These are phyloP conservation scores for Vanessa cardui DNA, from an alignment of 2,888 invertebrate species.

Conservation along the genomic window DNA sequence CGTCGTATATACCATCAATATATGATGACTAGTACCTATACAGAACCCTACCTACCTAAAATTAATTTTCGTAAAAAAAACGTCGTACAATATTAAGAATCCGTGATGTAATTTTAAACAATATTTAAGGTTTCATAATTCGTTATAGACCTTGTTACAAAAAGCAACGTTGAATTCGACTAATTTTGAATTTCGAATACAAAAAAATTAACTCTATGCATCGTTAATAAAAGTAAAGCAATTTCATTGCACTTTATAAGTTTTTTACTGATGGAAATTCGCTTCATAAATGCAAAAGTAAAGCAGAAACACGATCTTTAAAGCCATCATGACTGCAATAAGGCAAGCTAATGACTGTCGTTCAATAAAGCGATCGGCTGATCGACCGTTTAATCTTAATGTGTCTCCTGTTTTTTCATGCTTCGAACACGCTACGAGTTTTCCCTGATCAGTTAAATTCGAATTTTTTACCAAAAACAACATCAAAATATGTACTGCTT, in stretches of 20 bases:
- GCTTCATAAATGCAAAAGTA: constrained; percentile 20
- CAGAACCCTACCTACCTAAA: no score
- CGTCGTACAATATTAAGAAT: no score
- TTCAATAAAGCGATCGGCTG: constrained; percentile 56
- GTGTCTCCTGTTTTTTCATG: constrained; percentile 43
- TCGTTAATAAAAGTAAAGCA: no score
- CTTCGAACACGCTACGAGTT: constrained; percentile 3
- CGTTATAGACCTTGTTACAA: no score
- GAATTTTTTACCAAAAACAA: no score
- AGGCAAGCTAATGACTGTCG: constrained; percentile 50
- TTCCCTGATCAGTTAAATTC: background rate
- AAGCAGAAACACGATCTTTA: constrained; percentile 29
- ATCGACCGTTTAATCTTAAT: constrained; percentile 54
- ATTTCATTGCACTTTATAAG: background rate
- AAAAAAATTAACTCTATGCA: background rate
- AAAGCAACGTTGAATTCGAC: no score
- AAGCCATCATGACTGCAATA: constrained; percentile 36
- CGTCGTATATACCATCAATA: no score
- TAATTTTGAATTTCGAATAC: background rate
- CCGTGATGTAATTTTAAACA: no score
- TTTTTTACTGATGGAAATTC: background rate
- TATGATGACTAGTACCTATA: no score
- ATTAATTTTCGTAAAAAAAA: no score
- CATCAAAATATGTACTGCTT: no score
- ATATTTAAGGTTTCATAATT: no score